Evolutionary conservation across 1,140 invertebrate species (phyloP).

Genomic region (Delia radicum): DNA sequence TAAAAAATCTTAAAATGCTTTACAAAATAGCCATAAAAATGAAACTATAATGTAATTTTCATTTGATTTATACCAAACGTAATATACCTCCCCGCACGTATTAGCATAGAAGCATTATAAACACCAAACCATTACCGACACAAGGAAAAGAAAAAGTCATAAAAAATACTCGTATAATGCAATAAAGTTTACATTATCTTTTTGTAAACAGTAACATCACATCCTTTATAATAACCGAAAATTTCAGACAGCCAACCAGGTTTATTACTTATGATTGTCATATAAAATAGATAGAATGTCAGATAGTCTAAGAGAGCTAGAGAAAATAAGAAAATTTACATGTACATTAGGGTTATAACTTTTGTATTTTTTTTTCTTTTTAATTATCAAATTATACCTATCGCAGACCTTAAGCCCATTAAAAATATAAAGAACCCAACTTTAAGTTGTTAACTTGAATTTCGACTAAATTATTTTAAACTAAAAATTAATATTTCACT

Average conservation of each 20-base stretch:
- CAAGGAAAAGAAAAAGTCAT: not conserved
- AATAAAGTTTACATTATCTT: not conserved
- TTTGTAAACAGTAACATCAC: not conserved
- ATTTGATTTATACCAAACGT: not conserved
- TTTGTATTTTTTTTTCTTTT: too few relatives aligned
- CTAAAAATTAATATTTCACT: too few relatives aligned
- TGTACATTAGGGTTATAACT: too few relatives aligned
- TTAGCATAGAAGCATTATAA: not conserved
- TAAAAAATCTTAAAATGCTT: too few relatives aligned
- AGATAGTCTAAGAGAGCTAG: not conserved
- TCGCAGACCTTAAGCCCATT: too few relatives aligned
- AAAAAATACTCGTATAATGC: not conserved
- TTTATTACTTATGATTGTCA: not conserved
- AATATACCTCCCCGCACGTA: not conserved
- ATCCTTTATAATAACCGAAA: not conserved
- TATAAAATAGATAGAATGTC: too few relatives aligned
- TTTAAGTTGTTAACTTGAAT: too few relatives aligned
- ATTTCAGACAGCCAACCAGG: not conserved
- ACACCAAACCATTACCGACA: not conserved
- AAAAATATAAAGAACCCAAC: too few relatives aligned
- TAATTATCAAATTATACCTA: too few relatives aligned
- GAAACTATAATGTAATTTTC: not conserved
- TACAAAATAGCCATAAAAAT: not conserved
- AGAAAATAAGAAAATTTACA: not conserved
- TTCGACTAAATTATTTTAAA: too few relatives aligned